Evolutionary conservation across 2,888 invertebrate genomes (phyloP).

Genomic region (Rhyacophila evoluta): DNA sequence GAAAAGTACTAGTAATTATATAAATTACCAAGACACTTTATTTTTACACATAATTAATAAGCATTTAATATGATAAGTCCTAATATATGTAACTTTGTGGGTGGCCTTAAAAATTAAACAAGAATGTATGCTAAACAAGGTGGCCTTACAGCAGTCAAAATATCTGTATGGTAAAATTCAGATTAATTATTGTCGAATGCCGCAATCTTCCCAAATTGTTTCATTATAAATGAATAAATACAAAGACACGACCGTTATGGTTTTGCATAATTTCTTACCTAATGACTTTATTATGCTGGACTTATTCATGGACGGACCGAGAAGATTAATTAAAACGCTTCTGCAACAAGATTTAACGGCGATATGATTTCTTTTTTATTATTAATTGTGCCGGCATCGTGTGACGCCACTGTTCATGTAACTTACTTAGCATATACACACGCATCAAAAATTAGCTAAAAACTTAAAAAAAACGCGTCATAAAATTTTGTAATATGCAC

Average conservation of each 20-base stretch:
- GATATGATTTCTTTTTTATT: background rate
- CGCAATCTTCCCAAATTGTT: slow-evolving; percentile 1
- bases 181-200: background rate
- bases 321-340: slow-evolving; percentile 22
- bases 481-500: no score
- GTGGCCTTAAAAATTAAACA: background rate
- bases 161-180: background rate
- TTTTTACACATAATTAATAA: no score
- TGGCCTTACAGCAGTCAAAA: background rate
- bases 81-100: no score
- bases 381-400: background rate
- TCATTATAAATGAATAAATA: background rate
- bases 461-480: no score
- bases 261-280: slow-evolving; percentile 2
- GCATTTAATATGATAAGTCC: no score
- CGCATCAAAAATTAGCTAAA: no score
- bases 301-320: background rate
- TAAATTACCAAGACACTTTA: no score
- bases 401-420: no score
- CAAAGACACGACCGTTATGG: slow-evolving; percentile 8
- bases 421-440: no score
- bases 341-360: background rate
- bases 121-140: background rate
- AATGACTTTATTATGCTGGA: background rate
- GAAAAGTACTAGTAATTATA: no score